Evolutionary conservation across 2,113 vertebrate genomes (phyloP), one percentile per base, ranked within the genome.

Genomic region (Calidris pugnax): DNA sequence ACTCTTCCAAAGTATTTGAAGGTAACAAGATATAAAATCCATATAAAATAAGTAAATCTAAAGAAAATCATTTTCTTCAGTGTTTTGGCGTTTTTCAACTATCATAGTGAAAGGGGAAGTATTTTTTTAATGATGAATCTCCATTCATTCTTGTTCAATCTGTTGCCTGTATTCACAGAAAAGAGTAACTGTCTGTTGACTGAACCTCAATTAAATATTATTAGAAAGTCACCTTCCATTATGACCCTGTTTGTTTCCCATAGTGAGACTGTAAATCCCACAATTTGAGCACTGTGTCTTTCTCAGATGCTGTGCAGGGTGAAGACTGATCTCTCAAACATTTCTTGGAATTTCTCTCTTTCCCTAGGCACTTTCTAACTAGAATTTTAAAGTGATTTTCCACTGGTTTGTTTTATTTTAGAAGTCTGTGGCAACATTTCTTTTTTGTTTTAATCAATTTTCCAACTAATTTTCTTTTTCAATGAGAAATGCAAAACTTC

Each of bases 321-420:
- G 41, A 94, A 82, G 63, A 72, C 9, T 85, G 62, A n/a, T 68
- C 47, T 81, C 30, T 91, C 79, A 93, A 51, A 76, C 13, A 64
- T 62, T 85, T 66, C 10, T 67, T 73, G 55, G 45, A 87, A 86
- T 85, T 3, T 5, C 28, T 73, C 30, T 79, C 53, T 90, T 96
- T 20, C 53, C 10, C 13, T 37, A 59, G 32, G 45, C 63, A 95
- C 67, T n/a, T 45, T 60, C 32, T 82, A 79, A n/a, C 35, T 67
- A 48, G 74, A 93, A 95, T 86, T 83, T 88, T 79, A 93, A 92
- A 87, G 35, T 62, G 72, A 69, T 85, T 93, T 94, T 96, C 68
- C 82, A 88, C 53, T 80, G 62, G 14, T 69, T 95, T 89, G 27
- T 73, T 94, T 79, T 88, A 64, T 57, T 92, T 93, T 62, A 86